Conservation (phyloP, 2,888 invertebrate species). For the Polyploca ridens region DNA sequence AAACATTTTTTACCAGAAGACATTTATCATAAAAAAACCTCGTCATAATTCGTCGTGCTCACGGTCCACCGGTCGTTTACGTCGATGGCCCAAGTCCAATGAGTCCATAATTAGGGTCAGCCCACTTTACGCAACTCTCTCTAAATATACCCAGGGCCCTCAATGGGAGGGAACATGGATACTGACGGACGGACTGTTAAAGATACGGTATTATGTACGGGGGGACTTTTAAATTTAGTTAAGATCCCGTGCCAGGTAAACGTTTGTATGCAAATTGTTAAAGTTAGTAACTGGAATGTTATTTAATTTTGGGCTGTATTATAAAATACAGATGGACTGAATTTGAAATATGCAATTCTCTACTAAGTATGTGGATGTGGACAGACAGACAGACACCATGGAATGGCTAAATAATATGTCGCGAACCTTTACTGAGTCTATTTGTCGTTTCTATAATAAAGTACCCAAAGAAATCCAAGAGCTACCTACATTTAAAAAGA, state of each 20-base stretch:
- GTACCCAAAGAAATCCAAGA: too few relatives aligned
- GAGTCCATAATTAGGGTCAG: constrained; percentile 76
- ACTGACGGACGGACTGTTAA: constrained; percentile 19
- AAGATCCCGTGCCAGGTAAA: not conserved
- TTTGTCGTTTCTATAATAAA: too few relatives aligned
- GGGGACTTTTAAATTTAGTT: not conserved
- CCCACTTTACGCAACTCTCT: constrained; percentile 63
- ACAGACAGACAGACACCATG: too few relatives aligned
- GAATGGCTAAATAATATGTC: too few relatives aligned
- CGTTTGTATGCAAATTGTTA: not conserved
- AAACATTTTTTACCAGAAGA: constrained; percentile 14
- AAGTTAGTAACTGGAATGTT: not conserved
- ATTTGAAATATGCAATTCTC: too few relatives aligned
- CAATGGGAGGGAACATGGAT: constrained; percentile 54
- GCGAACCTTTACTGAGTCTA: too few relatives aligned
- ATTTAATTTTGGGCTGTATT: not conserved
- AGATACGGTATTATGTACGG: constrained; percentile 4
- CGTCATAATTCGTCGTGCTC: constrained; percentile 45
- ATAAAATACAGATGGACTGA: too few relatives aligned
- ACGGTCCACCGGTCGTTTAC: constrained; percentile 49
- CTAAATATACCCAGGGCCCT: constrained; percentile 69
- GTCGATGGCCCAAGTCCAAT: constrained; percentile 65
- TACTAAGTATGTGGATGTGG: too few relatives aligned
- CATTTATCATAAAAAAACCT: constrained; percentile 38
- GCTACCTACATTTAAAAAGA: too few relatives aligned